Evolutionary conservation across 2,888 invertebrate genomes (phyloP).

Genomic region (Linyphia triangularis): DNA sequence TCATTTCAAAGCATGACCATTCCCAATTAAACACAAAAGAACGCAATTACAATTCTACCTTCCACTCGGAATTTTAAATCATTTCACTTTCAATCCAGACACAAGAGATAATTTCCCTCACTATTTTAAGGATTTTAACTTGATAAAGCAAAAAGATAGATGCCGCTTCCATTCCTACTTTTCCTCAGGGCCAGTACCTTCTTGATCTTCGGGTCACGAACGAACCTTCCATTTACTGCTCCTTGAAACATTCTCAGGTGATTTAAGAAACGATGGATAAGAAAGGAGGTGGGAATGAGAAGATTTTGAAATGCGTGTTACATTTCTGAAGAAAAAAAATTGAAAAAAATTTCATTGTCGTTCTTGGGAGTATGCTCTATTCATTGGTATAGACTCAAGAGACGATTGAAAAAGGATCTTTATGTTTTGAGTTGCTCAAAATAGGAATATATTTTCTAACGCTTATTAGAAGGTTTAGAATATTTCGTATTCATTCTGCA

Average conservation of each 20-base stretch:
- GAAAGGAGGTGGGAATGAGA: too few relatives aligned
- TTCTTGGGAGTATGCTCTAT: neutral
- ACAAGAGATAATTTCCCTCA: slow-evolving; percentile 30
- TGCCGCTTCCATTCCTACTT: neutral
- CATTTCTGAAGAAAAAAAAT: too few relatives aligned
- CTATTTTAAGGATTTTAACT: neutral
- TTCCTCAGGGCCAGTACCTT: neutral
- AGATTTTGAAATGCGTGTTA: too few relatives aligned
- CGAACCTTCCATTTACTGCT: slow-evolving; percentile 24
- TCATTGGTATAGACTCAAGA: neutral
- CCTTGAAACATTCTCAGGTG: slow-evolving; percentile 12
- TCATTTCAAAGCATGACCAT: neutral
- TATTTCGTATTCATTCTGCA: too few relatives aligned
- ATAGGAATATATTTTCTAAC: too few relatives aligned
- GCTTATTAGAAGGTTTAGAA: too few relatives aligned
- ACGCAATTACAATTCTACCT: slow-evolving; percentile 9
- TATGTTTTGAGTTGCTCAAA: too few relatives aligned
- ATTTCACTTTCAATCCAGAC: slow-evolving; percentile 1
- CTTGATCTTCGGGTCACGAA: slow-evolving; percentile 27
- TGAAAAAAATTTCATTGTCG: too few relatives aligned
- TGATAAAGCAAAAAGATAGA: neutral
- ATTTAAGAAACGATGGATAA: slow-evolving; percentile 3
- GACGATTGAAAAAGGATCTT: neutral
- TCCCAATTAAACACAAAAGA: slow-evolving; percentile 39
- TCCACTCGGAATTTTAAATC: slow-evolving; percentile 22